Evolutionary conservation across 2,888 invertebrate genomes (phyloP), one percentile per base, ranked within the genome.

Genomic region (Brachyptera putata): DNA sequence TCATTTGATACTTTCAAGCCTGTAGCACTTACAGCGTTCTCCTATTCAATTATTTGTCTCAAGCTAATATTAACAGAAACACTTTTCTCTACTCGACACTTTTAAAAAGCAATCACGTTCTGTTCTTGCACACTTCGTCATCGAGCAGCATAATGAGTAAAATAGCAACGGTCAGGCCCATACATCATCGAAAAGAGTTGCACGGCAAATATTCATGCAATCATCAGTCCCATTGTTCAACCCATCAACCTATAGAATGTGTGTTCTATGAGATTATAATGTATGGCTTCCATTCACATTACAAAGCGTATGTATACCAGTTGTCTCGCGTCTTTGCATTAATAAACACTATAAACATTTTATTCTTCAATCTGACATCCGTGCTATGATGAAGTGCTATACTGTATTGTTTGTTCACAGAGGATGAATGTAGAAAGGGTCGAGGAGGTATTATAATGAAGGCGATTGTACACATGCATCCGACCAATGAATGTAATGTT

Each of bases 311-410:
- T 53, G 53, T 53, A 34, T 46, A 46, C 46, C 46, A 46, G 46
- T 30, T 50, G 50, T 36, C 53, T 34, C 48, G 58, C 39, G 46
- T 60, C 59, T 57, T 60, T 60, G 57, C 62, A 62, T 62, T 62
- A 62, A 62, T 62, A 62, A 62, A 62, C 62, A 62, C 62, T 60
- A n/a, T n/a, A 60, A 62, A 62, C 62, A 62, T 62, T 60, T n/a
- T 57, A 62, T 62, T 62, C 57, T 62, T 62, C 60, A 21, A 43
- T 48, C 60, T 62, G 60, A 62, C 62, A 62, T n/a, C 36, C 18
- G 34, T 22, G 48, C 36, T 58, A 61, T 61, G 61, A 61, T 61
- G 61, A 61, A 61, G 61, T 61, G 36, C 36, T 5, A 22, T 11
- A 34, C 53, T n/a, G n/a, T n/a, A 34, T 53, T 53, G 53, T 53